These are phyloP conservation scores for Sturnira hondurensis DNA, from an alignment of 2,113 vertebrate genomes.

Conservation along the genomic window DNA sequence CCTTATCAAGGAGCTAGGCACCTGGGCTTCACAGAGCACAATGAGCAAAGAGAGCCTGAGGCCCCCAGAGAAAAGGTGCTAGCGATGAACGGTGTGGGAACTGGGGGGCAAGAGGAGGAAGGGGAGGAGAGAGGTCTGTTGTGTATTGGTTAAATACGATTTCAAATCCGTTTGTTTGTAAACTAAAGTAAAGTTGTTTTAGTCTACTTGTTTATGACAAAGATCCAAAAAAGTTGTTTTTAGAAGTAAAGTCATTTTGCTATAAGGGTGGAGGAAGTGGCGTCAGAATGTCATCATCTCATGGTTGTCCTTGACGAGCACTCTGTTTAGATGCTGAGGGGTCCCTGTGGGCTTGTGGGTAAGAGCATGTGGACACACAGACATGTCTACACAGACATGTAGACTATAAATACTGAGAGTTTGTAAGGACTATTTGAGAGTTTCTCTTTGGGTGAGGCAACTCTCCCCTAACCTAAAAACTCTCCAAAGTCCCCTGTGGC, in stretches of 20 bases:
- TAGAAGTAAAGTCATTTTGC: not conserved
- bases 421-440: not conserved
- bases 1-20: not conserved
- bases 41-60: not conserved
- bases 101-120: not conserved
- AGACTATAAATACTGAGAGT: not conserved
- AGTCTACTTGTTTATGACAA: not conserved
- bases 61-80: not conserved
- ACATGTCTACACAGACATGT: no score
- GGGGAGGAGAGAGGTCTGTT: not conserved
- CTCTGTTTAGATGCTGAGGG: not conserved
- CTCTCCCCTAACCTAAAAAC: not conserved
- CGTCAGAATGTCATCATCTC: not conserved
- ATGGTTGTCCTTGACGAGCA: not conserved
- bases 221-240: not conserved
- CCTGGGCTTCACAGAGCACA: not conserved
- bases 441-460: not conserved
- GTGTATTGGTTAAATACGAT: not conserved
- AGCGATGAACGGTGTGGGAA: not conserved
- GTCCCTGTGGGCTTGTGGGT: not conserved
- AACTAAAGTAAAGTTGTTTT: not conserved
- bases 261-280: not conserved
- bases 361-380: not conserved
- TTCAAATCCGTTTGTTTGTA: not conserved
- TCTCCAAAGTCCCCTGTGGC: not conserved